A percentile compares a stretch with the other conserved stretches of the same genome.
Evolutionary conservation across 2,797 vertebrate genomes (phyloP).

Genomic region (Crocodylus rhombifer): DNA sequence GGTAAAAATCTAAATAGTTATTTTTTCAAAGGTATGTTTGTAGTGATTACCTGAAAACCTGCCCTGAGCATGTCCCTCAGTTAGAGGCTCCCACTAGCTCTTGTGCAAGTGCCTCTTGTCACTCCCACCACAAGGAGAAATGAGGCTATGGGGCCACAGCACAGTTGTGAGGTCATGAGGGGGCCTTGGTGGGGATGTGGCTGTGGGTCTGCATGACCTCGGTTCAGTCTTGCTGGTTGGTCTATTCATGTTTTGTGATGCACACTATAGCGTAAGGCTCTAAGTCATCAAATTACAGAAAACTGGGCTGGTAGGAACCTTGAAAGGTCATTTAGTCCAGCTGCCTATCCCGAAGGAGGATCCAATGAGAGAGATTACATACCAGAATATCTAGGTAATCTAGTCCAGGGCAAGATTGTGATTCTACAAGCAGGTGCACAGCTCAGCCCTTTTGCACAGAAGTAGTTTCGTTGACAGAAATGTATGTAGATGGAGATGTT

Average conservation of each 20-base stretch:
- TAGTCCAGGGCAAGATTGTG: too few species aligned
- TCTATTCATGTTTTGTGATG: neutral
- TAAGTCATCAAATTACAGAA: neutral
- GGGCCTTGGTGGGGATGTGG: neutral
- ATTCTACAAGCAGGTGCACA: rapidly evolving
- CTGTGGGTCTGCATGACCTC: neutral
- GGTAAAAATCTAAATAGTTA: neutral
- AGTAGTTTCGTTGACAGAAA: slow-evolving; percentile 23
- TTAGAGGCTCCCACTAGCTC: neutral
- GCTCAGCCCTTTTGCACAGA: neutral
- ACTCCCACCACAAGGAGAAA: neutral
- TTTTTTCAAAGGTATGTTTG: neutral
- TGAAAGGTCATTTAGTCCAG: too few species aligned
- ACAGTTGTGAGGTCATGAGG: neutral
- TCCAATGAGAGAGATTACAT: too few species aligned
- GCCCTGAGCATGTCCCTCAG: neutral
- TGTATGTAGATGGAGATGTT: neutral
- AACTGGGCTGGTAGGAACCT: too few species aligned
- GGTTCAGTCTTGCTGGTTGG: neutral
- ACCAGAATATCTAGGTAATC: too few species aligned
- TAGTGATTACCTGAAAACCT: neutral
- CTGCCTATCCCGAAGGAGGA: too few species aligned
- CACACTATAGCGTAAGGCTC: neutral
- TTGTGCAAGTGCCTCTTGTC: neutral
- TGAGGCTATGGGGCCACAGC: neutral